Base-by-base conservation (phyloP, 2,888 invertebrate genomes). In the Parascotia fuliginaria region DNA sequence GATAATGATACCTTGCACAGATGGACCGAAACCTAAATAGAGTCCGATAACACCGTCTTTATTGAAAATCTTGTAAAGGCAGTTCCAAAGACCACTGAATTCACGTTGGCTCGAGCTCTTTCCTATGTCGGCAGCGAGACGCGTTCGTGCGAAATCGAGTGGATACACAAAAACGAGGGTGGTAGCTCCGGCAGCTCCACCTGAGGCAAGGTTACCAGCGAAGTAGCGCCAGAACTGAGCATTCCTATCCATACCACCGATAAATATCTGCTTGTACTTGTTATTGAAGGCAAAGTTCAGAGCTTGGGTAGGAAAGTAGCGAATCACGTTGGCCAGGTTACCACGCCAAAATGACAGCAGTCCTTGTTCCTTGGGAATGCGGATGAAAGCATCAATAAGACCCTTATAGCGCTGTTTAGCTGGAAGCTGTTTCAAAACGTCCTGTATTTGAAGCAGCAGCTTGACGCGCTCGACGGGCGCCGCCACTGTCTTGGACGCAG, bases 401-500 rank as follows among this genome's bases (percentile, higher is more conserved):
- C 91, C 96, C 94, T 98, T 98, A 95, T 99, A 99, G 83, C 97
- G 97, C 87, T 98, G 94, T 77, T 97, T 96, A 66, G 94, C 95
- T 16, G 96, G 68, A 82, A 98, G 97, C 93, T 98, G 97, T 93
- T 97, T 98, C 89, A 97, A 97, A 80, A 97, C 97, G 92, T 97
- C 97, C 94, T 98, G 98, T 64, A 98, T 98, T 93, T 98, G 98
- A 68, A 98, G 95, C 70, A 98, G 94, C 84, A 98, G 93, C 92
- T 98, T 98, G 55, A 98, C 98, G 81, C 98, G 96, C 94, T 98
- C 98, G 89, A 98, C 98, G 80, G 98, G 98, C 43, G 98, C 98
- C 63, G 98, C 98, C 65, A 97, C 96, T 65, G 98, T 98, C 92
- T 98, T 98, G 75, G 98, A 98, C 76, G 98, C 95, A 72, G 98